These are phyloP conservation scores for Myrmecobius fasciatus DNA, from an alignment of 2,113 vertebrate species.

Conservation along the genomic window DNA sequence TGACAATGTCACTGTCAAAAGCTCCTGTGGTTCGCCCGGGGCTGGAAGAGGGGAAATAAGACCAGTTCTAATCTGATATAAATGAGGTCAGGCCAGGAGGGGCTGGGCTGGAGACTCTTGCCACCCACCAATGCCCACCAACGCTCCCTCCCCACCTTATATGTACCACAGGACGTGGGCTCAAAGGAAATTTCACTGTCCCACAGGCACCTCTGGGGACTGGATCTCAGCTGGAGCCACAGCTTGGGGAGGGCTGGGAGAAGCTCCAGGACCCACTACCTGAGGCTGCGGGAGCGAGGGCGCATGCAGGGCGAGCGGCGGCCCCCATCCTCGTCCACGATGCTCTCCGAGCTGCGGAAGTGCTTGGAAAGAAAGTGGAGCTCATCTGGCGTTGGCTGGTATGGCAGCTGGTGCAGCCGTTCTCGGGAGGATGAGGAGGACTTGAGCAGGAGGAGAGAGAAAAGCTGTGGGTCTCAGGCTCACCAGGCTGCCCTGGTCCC, in stretches of 20 bases:
- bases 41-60: slow-evolving; percentile 80
- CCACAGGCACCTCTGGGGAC: too few relatives aligned
- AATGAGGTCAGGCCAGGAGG: not conserved
- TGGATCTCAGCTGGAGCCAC: not conserved
- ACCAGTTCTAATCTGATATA: not conserved
- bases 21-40: slow-evolving; percentile 91
- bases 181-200: not conserved
- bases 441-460: slow-evolving; percentile 76
- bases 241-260: not conserved
- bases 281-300: slow-evolving; percentile 95
- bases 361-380: slow-evolving; percentile 97
- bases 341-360: slow-evolving; percentile 95
- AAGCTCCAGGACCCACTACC: slow-evolving; percentile 81
- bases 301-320: slow-evolving; percentile 89
- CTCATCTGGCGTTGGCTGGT: slow-evolving; percentile 97
- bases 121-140: too few relatives aligned
- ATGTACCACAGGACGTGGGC: not conserved
- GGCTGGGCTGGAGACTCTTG: not conserved
- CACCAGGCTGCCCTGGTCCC: not conserved
- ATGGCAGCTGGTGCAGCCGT: slow-evolving; percentile 97
- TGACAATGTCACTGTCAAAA: slow-evolving; percentile 96
- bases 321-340: slow-evolving; percentile 91
- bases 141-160: not conserved
- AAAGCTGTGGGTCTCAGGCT: not conserved
- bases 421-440: slow-evolving; percentile 98